These are phyloP conservation scores for Dasypus novemcinctus DNA, from an alignment of 2,113 vertebrate genomes.

Conservation along the genomic window DNA sequence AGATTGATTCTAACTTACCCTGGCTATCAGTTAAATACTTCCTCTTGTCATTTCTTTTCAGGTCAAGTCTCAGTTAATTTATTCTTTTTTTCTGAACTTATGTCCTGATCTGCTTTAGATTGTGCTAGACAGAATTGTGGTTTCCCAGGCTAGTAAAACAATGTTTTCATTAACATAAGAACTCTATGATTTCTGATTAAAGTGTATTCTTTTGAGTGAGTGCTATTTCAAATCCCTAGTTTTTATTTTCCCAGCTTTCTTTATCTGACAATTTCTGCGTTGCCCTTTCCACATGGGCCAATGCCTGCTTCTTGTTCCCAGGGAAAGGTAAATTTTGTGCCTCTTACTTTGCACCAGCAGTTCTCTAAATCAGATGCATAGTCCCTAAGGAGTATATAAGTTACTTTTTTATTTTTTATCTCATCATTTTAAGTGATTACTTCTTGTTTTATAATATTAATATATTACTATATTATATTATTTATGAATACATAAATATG, in stretches of 20 bases:
- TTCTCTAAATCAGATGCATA: not conserved
- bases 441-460: not conserved
- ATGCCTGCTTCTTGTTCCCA: not conserved
- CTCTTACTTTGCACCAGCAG: not conserved
- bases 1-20: not conserved
- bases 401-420: not conserved
- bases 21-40: conserved; percentile 28
- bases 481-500: too few species aligned
- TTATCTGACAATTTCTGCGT: not conserved
- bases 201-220: not conserved
- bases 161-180: not conserved
- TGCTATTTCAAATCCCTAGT: not conserved
- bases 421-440: not conserved
- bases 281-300: not conserved
- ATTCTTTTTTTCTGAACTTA: conserved; percentile 14
- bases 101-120: not conserved
- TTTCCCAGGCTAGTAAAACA: conserved; percentile 35
- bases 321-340: not conserved
- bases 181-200: not conserved
- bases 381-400: not conserved
- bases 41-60: conserved; percentile 15
- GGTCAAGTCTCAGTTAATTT: not conserved
- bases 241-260: not conserved
- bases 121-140: not conserved
- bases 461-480: not conserved